Base-by-base conservation (phyloP, 2,888 invertebrate species). In the Rhaphigaster nebulosa region DNA sequence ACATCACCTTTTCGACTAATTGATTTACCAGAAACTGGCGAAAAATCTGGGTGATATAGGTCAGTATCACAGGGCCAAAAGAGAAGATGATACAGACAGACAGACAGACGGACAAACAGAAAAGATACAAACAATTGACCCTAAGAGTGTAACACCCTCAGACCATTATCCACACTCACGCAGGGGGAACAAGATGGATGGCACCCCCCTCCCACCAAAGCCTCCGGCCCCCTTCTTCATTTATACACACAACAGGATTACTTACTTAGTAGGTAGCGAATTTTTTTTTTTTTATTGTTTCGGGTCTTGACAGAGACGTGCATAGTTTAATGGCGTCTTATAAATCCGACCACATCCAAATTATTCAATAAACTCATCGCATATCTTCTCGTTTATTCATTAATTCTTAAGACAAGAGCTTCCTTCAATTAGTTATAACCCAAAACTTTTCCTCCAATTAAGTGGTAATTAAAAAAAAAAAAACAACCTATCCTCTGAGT, bases 141-240 rank as follows among this genome's bases (percentile, higher is more conserved):
- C 84, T 84, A 50, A 84, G 84, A 50, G 84, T 45, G 80, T 84
- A 84, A 84, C 45, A 84, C 45, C 45, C 80, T 80, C 4, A 26
- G 45, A 45, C 84, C 84, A 84, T 84, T 84, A 84, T 84, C 41
- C 84, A 84, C 84, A 84, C 84, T 84, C 84, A 45, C 84, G 84
- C 26, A 18, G 45, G 84, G 84, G 45, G 45, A 45, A 50, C 84
- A 41, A 45, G 84, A 41, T 45, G 45, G 84, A 84, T 84, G 84
- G 84, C 84, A 45, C 13, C 8, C 70, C 18, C 6, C 84, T 6
- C 10, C 23, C 80, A 10, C 41, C n/a, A 20, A 38, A 34, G 76
- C 8, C 29, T 23, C 23, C 20, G 23, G n/a, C 45, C 45, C 45
- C 45, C 84, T 50, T 84, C 84, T 84, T 45, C 84, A n/a, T 84